A percentile compares a stretch with the other conserved stretches of the same genome.
phyloP scores from a whole-genome alignment of 64 coral and sea anemone genomes.

The Platygyra sinensis region DNA sequence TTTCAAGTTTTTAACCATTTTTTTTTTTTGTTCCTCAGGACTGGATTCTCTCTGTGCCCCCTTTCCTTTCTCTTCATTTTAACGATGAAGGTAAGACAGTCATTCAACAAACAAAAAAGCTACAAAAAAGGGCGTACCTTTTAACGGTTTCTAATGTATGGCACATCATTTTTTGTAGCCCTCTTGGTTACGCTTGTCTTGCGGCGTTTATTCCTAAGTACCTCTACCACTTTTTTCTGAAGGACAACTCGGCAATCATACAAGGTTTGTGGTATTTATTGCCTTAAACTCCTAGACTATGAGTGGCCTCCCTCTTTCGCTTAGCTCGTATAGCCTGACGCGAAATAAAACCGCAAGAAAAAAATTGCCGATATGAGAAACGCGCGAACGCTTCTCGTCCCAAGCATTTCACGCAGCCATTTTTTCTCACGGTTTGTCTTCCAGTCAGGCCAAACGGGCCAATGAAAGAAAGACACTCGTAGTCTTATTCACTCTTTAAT shows the following conservation, averaged over 20 bases:
- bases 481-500: no score
- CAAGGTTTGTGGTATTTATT: conserved; percentile 77
- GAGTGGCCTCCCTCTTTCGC: no score
- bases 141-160: background rate
- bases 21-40: conserved; percentile 25
- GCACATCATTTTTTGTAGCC: conserved; percentile 48
- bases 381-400: no score
- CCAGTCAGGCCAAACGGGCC: no score
- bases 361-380: no score
- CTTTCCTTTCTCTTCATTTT: conserved; percentile 93
- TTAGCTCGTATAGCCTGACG: no score
- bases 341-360: no score
- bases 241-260: conserved; percentile 95
- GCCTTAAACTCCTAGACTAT: no score
- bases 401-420: no score
- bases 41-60: conserved; percentile 97
- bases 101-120: background rate
- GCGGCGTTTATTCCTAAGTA: conserved; percentile 95
- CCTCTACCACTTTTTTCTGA: conserved; percentile 92
- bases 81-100: conserved; percentile 85
- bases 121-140: background rate
- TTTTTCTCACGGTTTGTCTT: no score
- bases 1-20: background rate
- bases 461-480: no score
- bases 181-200: conserved; percentile 81